Evolutionary conservation across 1,140 invertebrate species (phyloP), one percentile per base, ranked within the genome.

Genomic region (Laodelphax striatellus): DNA sequence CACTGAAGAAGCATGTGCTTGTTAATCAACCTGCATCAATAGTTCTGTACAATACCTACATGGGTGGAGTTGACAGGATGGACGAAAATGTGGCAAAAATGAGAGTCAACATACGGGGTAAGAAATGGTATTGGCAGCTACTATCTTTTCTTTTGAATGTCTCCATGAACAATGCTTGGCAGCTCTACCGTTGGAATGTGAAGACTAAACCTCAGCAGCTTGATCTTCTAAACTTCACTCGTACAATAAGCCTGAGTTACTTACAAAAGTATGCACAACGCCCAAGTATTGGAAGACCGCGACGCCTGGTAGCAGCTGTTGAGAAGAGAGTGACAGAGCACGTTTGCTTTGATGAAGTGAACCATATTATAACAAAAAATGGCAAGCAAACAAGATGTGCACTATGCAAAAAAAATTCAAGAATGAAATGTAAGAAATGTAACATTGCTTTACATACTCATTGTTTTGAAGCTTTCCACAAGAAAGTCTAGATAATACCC

Each of bases 11-110:
- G 21, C 46, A 50, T 14, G 16, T 50, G 9, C 9, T 22, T 50
- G 46, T 50, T 8, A 16, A 62, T 17, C 11, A 62, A 50, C 46
- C 43, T 42, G 42, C 43, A 57, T 24, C 11, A 5, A 21, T 24
- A 16, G 16, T 52, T 59, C 17, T 53, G 31, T 56, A 63, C 24
- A 55, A 61, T 31, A 60, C 38, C 19, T 67, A 64, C 57, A 63
- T 67, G 28, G 67, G 64, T 17, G 58, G 67, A 54, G 63, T 67
- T 63, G 42, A 67, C 14, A 64, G 65, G 41, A 62, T 68, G 46
- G 66, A 62, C 68, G 22, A 52, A 62, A 38, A 69, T 63, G 14
- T 50, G 6, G 6, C 46, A 50, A 22, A 19, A 50, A 19, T 19
- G 16, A 50, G 46, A 50, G 21, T 50, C 6, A 50, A 17, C 63